Percentiles rank a stretch among this genome's conserved stretches.
phyloP scores from a whole-genome alignment of 2,888 invertebrate genomes.

The Ichneumoninae sp. region DNA sequence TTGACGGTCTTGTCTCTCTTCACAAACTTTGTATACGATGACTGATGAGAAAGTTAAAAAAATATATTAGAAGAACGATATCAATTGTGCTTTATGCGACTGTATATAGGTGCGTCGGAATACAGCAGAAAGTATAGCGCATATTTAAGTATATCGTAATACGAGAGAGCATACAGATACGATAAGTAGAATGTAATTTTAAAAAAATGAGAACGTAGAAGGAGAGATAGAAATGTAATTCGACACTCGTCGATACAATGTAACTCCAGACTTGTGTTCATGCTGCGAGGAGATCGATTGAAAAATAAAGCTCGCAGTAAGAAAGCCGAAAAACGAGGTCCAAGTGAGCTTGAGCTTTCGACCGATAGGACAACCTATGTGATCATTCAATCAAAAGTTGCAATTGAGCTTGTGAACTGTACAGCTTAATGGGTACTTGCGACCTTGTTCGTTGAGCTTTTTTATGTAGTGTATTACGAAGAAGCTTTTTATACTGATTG shows the following conservation, averaged over 20 bases:
- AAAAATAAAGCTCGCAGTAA: slow-evolving; percentile 13
- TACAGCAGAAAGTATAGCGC: slow-evolving; percentile 24
- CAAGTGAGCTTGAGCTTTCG: background rate
- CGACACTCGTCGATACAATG: slow-evolving; percentile 19
- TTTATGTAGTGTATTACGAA: background rate
- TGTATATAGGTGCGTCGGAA: slow-evolving; percentile 55
- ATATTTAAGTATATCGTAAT: slow-evolving; percentile 26
- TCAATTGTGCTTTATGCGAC: slow-evolving; percentile 50
- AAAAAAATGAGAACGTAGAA: slow-evolving; percentile 5
- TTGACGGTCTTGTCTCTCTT: background rate
- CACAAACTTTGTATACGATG: background rate
- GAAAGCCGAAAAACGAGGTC: slow-evolving; percentile 36
- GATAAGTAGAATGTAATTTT: background rate
- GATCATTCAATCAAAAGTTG: background rate
- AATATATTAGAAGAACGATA: slow-evolving; percentile 6
- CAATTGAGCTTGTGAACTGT: background rate
- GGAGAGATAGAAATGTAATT: slow-evolving; percentile 41
- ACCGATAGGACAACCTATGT: background rate
- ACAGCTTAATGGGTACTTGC: background rate
- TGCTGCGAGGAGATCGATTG: slow-evolving; percentile 42
- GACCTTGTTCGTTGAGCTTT: slow-evolving; percentile 18
- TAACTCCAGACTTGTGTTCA: slow-evolving; percentile 34
- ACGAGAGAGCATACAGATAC: slow-evolving; percentile 34
- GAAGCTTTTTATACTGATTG: background rate
- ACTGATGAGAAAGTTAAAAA: background rate